Conservation (phyloP, 37 sponge, comb jelly and placozoan species). For the Mnemiopsis leidyi region DNA sequence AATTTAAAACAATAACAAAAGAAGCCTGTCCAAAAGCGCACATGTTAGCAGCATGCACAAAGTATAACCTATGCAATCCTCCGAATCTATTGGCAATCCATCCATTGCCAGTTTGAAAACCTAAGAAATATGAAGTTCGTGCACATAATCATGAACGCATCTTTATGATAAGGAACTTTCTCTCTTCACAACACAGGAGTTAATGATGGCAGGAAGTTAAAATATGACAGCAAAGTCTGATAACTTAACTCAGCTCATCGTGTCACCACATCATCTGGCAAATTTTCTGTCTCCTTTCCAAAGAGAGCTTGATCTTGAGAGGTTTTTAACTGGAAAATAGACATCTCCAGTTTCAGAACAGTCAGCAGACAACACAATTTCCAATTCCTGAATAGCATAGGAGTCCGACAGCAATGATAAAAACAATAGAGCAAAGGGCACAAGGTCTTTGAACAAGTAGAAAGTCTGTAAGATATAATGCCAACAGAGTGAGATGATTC, state of each 20-base stretch:
- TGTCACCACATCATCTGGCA: too few species aligned
- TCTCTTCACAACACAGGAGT: too few species aligned
- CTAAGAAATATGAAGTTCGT: too few species aligned
- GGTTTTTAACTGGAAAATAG: background rate
- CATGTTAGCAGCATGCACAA: too few species aligned
- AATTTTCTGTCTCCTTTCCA: background rate
- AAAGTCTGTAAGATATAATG: constrained; percentile 47
- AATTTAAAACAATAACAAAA: background rate
- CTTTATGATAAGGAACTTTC: too few species aligned
- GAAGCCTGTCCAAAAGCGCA: background rate
- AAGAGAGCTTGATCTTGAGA: background rate
- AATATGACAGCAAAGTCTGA: too few species aligned
- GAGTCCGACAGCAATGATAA: constrained; percentile 77
- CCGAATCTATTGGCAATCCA: too few species aligned
- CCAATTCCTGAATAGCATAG: constrained; percentile 82
- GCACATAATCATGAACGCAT: too few species aligned
- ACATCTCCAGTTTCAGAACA: background rate
- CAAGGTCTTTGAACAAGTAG: constrained; percentile 85
- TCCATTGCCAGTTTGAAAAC: too few species aligned
- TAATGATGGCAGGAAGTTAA: too few species aligned
- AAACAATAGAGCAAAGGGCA: constrained; percentile 81
- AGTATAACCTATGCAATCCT: background rate
- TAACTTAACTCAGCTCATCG: too few species aligned
- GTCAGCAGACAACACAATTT: constrained; percentile 76
- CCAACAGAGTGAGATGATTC: constrained; percentile 73